These are phyloP conservation scores for Helleia helle DNA, from an alignment of 2,888 invertebrate species.

Conservation along the genomic window DNA sequence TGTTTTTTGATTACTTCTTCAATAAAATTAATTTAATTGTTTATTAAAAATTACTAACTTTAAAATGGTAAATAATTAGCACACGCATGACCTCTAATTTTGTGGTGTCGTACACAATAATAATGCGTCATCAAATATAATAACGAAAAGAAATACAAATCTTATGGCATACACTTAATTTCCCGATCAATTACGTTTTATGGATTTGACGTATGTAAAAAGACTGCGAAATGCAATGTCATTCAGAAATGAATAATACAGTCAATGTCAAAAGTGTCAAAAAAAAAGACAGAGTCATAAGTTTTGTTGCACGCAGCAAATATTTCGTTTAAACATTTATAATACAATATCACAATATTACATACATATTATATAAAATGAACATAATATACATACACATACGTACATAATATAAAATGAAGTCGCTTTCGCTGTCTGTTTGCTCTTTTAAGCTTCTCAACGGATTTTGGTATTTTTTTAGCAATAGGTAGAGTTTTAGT, in stretches of 20 bases:
- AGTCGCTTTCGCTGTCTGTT: no score
- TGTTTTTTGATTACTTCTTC: slow-evolving; percentile 20
- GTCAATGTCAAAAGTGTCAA: neutral
- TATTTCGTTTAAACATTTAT: no score
- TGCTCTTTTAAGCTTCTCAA: no score
- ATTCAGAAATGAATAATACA: no score
- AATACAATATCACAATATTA: no score
- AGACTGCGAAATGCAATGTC: slow-evolving; percentile 8
- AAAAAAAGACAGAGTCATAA: neutral
- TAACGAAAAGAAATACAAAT: slow-evolving; percentile 12
- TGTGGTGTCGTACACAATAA: slow-evolving; percentile 15
- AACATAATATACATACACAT: no score
- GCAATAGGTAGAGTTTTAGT: no score
- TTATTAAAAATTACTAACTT: slow-evolving; percentile 1
- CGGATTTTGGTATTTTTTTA: no score
- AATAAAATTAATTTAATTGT: neutral
- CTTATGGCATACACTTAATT: neutral
- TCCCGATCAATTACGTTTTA: slow-evolving; percentile 6
- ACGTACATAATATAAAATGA: no score
- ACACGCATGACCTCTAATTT: slow-evolving; percentile 24
- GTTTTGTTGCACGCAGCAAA: slow-evolving; percentile 1
- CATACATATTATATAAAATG: no score
- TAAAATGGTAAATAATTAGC: neutral
- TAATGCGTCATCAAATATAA: slow-evolving; percentile 51
- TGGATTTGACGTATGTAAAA: neutral